These are phyloP conservation scores for Aphis craccivora DNA, from an alignment of 1,140 invertebrate genomes.

Conservation along the genomic window DNA sequence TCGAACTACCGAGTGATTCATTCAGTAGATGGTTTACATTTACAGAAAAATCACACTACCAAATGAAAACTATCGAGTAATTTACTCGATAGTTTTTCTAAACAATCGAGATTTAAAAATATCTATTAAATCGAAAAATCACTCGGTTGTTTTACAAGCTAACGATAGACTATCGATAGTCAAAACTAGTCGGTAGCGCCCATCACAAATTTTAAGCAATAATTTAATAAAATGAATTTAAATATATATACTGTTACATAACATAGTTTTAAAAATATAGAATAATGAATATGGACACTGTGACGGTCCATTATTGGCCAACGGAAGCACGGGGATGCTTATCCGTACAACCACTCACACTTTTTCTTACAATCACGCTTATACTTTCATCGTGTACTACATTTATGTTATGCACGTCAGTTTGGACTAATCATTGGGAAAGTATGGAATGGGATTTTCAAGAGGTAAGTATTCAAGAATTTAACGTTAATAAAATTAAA, in stretches of 20 bases:
- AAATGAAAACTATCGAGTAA: too few relatives aligned
- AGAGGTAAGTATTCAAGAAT: slow-evolving; percentile 13
- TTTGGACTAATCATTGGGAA: slow-evolving; percentile 89
- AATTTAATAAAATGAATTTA: background rate
- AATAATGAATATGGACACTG: slow-evolving; percentile 46
- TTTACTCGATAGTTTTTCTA: too few relatives aligned
- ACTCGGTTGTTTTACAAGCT: too few relatives aligned
- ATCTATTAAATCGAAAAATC: too few relatives aligned
- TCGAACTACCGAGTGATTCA: too few relatives aligned
- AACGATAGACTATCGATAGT: too few relatives aligned
- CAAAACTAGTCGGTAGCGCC: too few relatives aligned
- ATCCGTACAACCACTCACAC: slow-evolving; percentile 56
- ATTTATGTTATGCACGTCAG: slow-evolving; percentile 79
- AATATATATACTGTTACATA: background rate
- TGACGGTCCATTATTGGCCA: slow-evolving; percentile 54
- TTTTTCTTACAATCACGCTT: slow-evolving; percentile 64
- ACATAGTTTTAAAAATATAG: background rate
- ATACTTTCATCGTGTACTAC: slow-evolving; percentile 72
- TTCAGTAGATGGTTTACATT: too few relatives aligned
- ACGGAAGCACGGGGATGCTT: background rate
- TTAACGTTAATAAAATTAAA: background rate
- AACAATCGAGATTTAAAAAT: too few relatives aligned
- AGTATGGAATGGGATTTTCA: slow-evolving; percentile 76
- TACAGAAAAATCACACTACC: too few relatives aligned
- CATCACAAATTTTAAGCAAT: too few relatives aligned